phyloP scores from a whole-genome alignment of 2,888 invertebrate genomes.

The Melangyna quadrimaculata region DNA sequence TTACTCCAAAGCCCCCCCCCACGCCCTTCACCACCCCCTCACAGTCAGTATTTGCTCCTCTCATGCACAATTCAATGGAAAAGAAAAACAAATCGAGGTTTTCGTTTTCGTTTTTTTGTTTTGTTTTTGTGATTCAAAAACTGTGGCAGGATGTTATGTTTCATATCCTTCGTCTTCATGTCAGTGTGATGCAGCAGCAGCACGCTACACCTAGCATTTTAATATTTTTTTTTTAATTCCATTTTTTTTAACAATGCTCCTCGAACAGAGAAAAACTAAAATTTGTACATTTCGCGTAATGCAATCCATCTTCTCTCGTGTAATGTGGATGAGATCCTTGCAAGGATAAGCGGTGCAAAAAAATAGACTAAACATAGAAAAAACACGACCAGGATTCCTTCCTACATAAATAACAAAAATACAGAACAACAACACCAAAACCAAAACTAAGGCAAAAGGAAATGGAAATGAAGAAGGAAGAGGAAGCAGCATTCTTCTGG shows the following conservation, averaged over 20 bases:
- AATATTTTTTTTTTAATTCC: neutral
- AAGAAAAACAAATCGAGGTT: constrained; percentile 11
- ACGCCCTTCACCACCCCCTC: too few relatives aligned
- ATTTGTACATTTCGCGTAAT: constrained; percentile 58
- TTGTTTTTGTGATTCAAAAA: neutral
- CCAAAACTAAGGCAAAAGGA: constrained; percentile 10
- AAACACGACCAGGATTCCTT: constrained; percentile 22
- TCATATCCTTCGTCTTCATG: constrained; percentile 48
- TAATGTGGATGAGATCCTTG: constrained; percentile 51
- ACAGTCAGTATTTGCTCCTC: neutral
- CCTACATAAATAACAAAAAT: constrained; percentile 23
- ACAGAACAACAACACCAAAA: constrained; percentile 14
- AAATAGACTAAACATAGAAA: neutral
- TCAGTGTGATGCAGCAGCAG: constrained; percentile 26
- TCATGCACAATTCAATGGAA: constrained; percentile 48
- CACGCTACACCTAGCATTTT: constrained; percentile 18
- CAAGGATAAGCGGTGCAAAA: constrained; percentile 48
- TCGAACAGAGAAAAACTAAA: constrained; percentile 31
- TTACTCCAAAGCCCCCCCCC: neutral
- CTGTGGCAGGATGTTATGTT: constrained; percentile 57
- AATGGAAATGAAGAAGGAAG: constrained; percentile 50
- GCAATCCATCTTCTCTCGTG: constrained; percentile 64
- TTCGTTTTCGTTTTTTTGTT: neutral
- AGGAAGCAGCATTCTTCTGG: constrained; percentile 45
- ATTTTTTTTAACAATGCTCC: constrained; percentile 33